Conservation (phyloP, 2,888 invertebrate species). For the Monopis laevigella region DNA sequence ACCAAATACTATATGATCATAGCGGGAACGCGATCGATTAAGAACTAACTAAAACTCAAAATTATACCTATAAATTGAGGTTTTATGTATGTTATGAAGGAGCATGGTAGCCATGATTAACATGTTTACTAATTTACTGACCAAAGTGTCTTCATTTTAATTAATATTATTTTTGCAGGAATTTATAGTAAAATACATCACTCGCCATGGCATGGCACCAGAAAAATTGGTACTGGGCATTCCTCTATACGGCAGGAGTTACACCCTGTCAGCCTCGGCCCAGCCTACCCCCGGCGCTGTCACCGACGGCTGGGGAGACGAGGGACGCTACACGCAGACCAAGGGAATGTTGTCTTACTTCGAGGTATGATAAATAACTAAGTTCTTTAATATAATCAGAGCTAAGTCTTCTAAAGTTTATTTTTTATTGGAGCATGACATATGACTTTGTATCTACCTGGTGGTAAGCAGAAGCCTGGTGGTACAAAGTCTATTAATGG, state of each 20-base stretch:
- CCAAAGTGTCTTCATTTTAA: neutral
- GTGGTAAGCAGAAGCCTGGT: no score
- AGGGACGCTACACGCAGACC: constrained; percentile 74
- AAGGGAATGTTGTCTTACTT: constrained; percentile 77
- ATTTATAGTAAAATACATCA: constrained; percentile 74
- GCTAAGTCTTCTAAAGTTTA: no score
- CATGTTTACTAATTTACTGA: no score
- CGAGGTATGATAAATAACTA: constrained; percentile 57
- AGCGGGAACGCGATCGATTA: no score
- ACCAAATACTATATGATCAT: no score
- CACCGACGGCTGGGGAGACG: constrained; percentile 69
- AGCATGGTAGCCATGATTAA: no score
- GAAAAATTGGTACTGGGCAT: constrained; percentile 77
- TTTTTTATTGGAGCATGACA: no score
- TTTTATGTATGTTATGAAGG: no score
- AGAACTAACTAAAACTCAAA: no score
- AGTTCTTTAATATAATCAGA: neutral
- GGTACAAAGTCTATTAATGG: no score
- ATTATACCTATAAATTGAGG: no score
- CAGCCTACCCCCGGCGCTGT: constrained; percentile 65
- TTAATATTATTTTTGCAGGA: constrained; percentile 45
- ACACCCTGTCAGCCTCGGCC: constrained; percentile 68
- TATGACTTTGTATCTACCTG: no score
- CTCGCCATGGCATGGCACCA: constrained; percentile 70
- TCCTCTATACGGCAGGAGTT: constrained; percentile 78